Evolutionary conservation across 2,113 vertebrate species (phyloP), one percentile per base, ranked within the genome.

Genomic region (Diphyllodes magnificus): DNA sequence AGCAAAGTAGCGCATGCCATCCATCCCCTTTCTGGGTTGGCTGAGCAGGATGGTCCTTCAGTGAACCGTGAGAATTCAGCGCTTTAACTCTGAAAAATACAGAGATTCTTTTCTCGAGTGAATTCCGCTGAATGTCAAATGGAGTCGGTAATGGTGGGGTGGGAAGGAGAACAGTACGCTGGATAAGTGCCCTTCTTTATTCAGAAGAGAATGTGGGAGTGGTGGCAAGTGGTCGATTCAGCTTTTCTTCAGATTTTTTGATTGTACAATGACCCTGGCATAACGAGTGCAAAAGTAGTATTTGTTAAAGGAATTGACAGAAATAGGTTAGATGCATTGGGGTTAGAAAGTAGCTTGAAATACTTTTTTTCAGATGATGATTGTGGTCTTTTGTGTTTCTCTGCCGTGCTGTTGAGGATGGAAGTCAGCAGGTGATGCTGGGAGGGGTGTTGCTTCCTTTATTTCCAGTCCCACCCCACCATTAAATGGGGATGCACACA

Each of bases 201-300:
- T 95, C 70, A 28, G 78, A 42, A 79, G 91, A 82, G 84, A 84
- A 90, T 40, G 85, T 91, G 78, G 90, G 93, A 93, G 92, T 64
- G 68, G 91, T 81, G 68, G 60, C 1, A 6, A 82, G 69, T 28
- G 82, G 85, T 93, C 82, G 53, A 0, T 71, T 92, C 78, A 61
- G 37, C 78, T 89, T 92, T 84, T 56, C 65, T 92, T 84, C 51
- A 13, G 33, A 31, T 63, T 88, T 56, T 57, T 53, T 5, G 3
- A 28, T 42, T 66, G 50, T 88, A 25, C 71, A 68, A 51, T 64
- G 57, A 79, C 49, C 35, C 40, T 1, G 2, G 30, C 11, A 28
- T 82, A 78, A 88, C 0, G 1, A 71, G 49, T 18, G 57, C 51
- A 51, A 54, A 51, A 76, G 28, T 33, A 79, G 31, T 51, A 16